Evolutionary conservation across 2,888 invertebrate species (phyloP).

Genomic region (Caenorhabditis doughertyi): DNA sequence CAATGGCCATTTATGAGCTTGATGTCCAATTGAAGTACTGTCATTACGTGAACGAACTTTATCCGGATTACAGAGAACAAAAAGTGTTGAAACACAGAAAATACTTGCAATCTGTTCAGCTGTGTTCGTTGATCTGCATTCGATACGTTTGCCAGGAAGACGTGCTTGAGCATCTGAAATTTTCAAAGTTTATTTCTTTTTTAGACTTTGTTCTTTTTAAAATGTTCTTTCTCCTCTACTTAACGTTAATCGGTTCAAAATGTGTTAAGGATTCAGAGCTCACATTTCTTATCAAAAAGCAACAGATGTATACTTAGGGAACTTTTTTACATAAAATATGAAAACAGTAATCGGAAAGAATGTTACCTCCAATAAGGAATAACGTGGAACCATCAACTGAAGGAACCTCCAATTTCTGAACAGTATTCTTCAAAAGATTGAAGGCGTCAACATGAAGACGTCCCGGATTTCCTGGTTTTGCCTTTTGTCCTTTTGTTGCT

Average conservation of each 20-base stretch:
- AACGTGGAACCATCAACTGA: constrained; percentile 80
- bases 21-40: constrained; percentile 79
- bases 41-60: constrained; percentile 79
- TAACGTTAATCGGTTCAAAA: background rate
- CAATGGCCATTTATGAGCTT: constrained; percentile 83
- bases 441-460: constrained; percentile 81
- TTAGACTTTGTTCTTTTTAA: background rate
- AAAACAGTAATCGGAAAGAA: background rate
- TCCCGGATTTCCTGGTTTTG: constrained; percentile 80
- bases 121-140: constrained; percentile 82
- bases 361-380: constrained; percentile 82
- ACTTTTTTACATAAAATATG: too few relatives aligned
- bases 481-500: constrained; percentile 72
- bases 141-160: constrained; percentile 81
- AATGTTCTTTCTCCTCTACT: background rate
- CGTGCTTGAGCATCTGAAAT: constrained; percentile 82
- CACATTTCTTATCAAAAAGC: constrained; percentile 3
- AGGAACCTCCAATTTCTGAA: constrained; percentile 82
- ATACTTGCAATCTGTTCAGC: constrained; percentile 84
- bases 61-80: constrained; percentile 85
- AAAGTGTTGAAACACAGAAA: constrained; percentile 84
- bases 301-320: background rate
- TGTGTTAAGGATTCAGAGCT: constrained; percentile 18
- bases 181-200: background rate
- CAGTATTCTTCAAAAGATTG: constrained; percentile 82